phyloP scores from a whole-genome alignment of 2,113 vertebrate species.

The Ciconia stormi region DNA sequence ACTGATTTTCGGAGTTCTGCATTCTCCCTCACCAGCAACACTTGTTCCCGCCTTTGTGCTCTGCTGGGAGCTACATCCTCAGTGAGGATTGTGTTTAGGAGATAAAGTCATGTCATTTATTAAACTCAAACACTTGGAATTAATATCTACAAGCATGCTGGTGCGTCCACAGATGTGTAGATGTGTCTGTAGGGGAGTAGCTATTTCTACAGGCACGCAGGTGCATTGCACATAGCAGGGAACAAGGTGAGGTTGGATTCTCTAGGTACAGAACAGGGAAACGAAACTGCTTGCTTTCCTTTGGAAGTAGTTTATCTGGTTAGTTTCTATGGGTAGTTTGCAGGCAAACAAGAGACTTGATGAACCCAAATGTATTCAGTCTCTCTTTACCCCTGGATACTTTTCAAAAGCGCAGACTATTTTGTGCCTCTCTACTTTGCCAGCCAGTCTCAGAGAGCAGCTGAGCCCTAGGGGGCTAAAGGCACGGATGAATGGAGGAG shows the following conservation, averaged over 20 bases:
- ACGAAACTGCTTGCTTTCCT: background rate
- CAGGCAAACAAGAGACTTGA: background rate
- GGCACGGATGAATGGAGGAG: background rate
- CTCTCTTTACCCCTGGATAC: background rate
- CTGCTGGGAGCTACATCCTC: background rate
- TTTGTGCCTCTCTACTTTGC: background rate
- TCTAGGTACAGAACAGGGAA: background rate
- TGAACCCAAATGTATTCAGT: background rate
- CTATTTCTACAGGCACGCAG: background rate
- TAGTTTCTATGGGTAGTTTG: background rate
- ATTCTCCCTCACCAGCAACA: background rate
- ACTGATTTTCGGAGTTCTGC: background rate
- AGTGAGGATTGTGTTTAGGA: background rate
- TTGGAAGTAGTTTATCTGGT: background rate
- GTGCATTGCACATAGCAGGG: background rate
- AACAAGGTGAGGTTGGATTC: background rate
- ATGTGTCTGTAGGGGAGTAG: background rate
- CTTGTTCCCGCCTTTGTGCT: background rate
- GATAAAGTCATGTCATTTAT: background rate
- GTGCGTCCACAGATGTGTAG: background rate
- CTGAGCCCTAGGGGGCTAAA: background rate
- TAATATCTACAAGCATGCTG: background rate
- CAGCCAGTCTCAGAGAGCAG: background rate
- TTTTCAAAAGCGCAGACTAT: background rate
- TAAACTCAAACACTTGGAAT: background rate